Base-by-base conservation (phyloP, 2,888 invertebrate genomes). In the Meiosimyza platycephala region DNA sequence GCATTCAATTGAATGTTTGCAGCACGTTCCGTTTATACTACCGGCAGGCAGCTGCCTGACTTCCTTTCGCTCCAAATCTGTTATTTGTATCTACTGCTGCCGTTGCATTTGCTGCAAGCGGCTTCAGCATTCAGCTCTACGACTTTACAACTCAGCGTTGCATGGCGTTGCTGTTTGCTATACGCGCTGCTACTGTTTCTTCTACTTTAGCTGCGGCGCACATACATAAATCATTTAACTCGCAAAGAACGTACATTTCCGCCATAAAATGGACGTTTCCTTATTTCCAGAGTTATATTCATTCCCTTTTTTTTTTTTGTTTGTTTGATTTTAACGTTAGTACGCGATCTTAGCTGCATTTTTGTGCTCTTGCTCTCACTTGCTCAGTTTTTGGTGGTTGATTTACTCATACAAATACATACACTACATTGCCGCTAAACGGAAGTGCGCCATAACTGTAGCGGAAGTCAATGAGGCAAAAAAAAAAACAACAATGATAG, bases 181-280 rank as follows among this genome's bases (percentile, higher is more conserved):
- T 15, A 9, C 18, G n/a, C n/a, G 6, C 55, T 22, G n/a, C 62
- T n/a, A n/a, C n/a, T 28, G 50, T 15, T 15, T 15, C 60, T 40
- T 50, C 16, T 28, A 7, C 47, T 40, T 40, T 9, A 50, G 47
- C 55, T 51, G 59, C 63, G 68, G 60, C 16, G 47, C 69, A 77
- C 82, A 83, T 82, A 77, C 82, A 83, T 82, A 83, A 82, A 82
- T 83, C 83, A 82, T 82, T 75, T 78, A 79, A 81, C 40, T 40
- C 81, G 82, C 79, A 82, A 82, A 81, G 82, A 81, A 82, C 40
- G 40, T 40, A 40, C 82, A 82, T 83, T 82, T 82, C 83, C 83
- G 80, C 82, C 80, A 81, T 81, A 82, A 82, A 82, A 82, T 82
- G 83, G 82, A 82, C 81, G 83, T 80, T 82, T 82, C 82, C 82